Evolutionary conservation across 2,888 invertebrate genomes (phyloP), one percentile per base, ranked within the genome.

Genomic region (Eilema sororculum): DNA sequence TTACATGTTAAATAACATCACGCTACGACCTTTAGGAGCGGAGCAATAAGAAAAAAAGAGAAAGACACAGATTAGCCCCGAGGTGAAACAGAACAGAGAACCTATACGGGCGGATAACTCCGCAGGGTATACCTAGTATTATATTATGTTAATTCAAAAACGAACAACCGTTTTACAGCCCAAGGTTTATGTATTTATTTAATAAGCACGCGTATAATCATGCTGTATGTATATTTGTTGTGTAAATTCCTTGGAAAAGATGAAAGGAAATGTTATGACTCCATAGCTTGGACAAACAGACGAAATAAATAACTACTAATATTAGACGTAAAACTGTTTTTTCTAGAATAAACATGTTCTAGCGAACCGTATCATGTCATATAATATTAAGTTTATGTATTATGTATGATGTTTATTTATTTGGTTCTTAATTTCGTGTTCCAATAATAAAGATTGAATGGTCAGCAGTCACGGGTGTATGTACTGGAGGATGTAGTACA

Each of bases 101-200:
- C 33, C n/a, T n/a, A n/a, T n/a, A n/a, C n/a, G n/a, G n/a, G n/a
- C 46, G 4, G 46, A 8, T 46, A 2, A 46, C 13, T 0, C 46
- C 9, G 8, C 52, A 20, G 52, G 52, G 20, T 9, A 52, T n/a
- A 46, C 0, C 20, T 46, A 46, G 46, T 46, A 46, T 20, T 46
- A 20, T 41, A 46, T 20, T 52, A 52, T 52, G n/a, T 5, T 62
- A 37, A 61, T 24, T 63, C 63, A 46, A 13, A 22, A 41, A 46
- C n/a, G 33, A 65, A 41, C 64, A 52, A 37, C 22, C 25, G 56
- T 37, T 65, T 65, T 68, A 46, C 16, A 72, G 65, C 62, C 57
- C 68, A 68, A 72, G 68, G 69, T 67, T 71, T 71, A 57, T 69
- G 67, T 58, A 60, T 67, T 64, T 62, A 57, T 58, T 67, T n/a